Evolutionary conservation across 2,113 vertebrate species (phyloP).

Genomic region (Apaloderma vittatum): DNA sequence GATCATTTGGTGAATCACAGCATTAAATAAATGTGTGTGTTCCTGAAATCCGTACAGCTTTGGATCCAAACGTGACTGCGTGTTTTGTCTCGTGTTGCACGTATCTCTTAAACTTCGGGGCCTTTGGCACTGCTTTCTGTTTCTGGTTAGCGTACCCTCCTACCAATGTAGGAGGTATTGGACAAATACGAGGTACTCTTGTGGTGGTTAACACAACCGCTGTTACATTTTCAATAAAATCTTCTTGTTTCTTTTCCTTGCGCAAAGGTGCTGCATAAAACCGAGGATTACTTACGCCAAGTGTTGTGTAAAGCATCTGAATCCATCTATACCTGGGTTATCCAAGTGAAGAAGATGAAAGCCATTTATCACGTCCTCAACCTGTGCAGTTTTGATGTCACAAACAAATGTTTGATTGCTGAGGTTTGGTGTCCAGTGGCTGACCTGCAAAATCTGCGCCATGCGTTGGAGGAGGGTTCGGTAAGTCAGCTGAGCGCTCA

Average conservation of each 20-base stretch:
- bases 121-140: background rate
- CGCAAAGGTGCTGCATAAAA: constrained; percentile 90
- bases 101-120: background rate
- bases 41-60: background rate
- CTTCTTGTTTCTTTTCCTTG: background rate
- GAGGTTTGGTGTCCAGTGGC: constrained; percentile 95
- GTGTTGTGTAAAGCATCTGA: constrained; percentile 93
- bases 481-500: constrained; percentile 78
- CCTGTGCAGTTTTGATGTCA: constrained; percentile 96
- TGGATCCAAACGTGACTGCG: background rate
- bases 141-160: background rate
- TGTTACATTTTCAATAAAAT: background rate
- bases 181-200: accelerated
- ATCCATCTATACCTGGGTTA: constrained; percentile 88
- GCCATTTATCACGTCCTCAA: constrained; percentile 97
- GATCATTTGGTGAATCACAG: background rate
- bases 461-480: constrained; percentile 91
- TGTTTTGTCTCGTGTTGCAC: accelerated
- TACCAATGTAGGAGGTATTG: background rate
- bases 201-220: background rate
- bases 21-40: background rate
- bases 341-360: constrained; percentile 98
- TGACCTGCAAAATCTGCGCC: constrained; percentile 86
- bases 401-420: constrained; percentile 96
- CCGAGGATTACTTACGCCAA: constrained; percentile 93